Percentiles rank a stretch among this genome's conserved stretches.
Conservation (phyloP, 2,797 vertebrate species). For the Tapirus indicus region DNA sequence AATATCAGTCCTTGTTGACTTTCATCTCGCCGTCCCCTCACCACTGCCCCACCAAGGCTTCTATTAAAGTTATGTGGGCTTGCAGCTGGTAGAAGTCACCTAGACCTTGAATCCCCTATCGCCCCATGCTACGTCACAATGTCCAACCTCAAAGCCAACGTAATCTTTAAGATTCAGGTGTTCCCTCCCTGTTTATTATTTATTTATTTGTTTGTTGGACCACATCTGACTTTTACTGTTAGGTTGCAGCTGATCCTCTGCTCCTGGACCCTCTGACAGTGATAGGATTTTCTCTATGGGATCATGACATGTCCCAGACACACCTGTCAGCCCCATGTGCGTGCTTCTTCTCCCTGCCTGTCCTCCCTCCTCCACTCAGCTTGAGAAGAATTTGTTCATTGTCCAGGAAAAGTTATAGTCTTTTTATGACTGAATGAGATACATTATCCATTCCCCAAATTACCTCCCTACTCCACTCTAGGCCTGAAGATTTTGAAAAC, state of each 20-base stretch:
- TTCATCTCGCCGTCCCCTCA: background rate
- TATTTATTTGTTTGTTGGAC: background rate
- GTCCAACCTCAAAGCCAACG: background rate
- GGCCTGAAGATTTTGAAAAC: background rate
- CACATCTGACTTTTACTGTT: background rate
- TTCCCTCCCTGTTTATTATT: background rate
- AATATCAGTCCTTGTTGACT: background rate
- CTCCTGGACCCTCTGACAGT: background rate
- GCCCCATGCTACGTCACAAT: background rate
- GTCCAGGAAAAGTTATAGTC: background rate
- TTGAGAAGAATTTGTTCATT: background rate
- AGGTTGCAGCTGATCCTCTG: background rate
- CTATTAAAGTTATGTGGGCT: background rate
- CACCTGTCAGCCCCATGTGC: fast-evolving
- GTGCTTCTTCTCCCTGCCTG: no score
- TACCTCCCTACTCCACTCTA: background rate
- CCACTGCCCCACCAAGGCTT: background rate
- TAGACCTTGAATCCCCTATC: background rate
- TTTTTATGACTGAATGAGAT: background rate
- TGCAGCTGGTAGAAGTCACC: background rate
- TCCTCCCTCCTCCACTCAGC: no score
- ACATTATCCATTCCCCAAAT: background rate
- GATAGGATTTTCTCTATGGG: background rate
- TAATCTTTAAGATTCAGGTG: background rate
- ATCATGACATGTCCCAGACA: background rate